These are phyloP conservation scores for Coelogynopora nodosa DNA, from an alignment of 2,888 invertebrate genomes.

Conservation along the genomic window DNA sequence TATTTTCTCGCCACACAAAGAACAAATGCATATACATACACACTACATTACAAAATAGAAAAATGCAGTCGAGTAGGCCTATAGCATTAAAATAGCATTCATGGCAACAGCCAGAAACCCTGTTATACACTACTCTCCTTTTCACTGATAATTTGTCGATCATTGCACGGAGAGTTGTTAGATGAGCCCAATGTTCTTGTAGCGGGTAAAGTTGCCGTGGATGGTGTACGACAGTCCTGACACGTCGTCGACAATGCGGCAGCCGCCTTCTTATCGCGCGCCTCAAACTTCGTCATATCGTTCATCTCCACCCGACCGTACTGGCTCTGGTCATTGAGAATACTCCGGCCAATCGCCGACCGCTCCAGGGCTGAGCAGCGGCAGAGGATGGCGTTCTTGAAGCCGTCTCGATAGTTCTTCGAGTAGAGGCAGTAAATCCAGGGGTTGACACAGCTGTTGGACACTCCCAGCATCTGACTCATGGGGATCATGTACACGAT, in stretches of 20 bases:
- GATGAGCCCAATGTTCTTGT: too few species aligned
- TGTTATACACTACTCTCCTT: background rate
- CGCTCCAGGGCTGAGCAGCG: background rate
- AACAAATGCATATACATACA: too few species aligned
- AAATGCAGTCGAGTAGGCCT: too few species aligned
- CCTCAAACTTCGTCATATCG: too few species aligned
- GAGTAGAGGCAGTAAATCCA: conserved; percentile 45
- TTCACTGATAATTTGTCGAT: background rate
- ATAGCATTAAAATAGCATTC: too few species aligned
- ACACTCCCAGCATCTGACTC: conserved; percentile 37
- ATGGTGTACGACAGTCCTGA: background rate
- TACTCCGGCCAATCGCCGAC: background rate
- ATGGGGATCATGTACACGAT: conserved; percentile 35
- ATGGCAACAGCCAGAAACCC: too few species aligned
- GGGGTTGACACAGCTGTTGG: conserved; percentile 43
- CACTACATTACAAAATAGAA: too few species aligned
- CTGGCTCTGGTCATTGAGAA: background rate
- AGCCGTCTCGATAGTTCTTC: conserved; percentile 43
- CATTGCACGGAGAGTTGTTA: background rate
- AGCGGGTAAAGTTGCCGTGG: too few species aligned
- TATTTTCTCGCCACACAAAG: too few species aligned
- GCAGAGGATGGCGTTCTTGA: conserved; percentile 39
- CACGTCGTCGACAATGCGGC: background rate
- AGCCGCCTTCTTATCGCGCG: background rate
- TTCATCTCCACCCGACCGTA: background rate